Percentiles rank a stretch among this genome's conserved stretches.
These are phyloP conservation scores for Sternarchorhynchus goeldii DNA, from an alignment of 2,797 vertebrate species.

Conservation along the genomic window DNA sequence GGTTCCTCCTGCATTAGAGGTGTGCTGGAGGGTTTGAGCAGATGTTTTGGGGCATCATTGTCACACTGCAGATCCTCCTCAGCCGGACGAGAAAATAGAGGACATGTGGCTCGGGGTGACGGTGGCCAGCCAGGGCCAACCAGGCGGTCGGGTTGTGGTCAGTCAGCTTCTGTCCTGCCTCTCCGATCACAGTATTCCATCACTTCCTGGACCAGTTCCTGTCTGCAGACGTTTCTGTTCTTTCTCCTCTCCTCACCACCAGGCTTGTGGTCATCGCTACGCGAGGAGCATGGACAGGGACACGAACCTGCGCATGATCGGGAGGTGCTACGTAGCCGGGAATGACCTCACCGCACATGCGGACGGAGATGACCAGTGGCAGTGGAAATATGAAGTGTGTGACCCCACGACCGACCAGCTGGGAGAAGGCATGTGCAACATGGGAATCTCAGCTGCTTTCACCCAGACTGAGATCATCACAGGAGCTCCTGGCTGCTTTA, in stretches of 20 bases:
- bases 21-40: too few relatives aligned
- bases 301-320: conserved; percentile 84
- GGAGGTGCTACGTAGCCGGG: conserved; percentile 85
- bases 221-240: not conserved
- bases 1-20: too few relatives aligned
- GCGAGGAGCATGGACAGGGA: conserved; percentile 75
- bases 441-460: conserved; percentile 86
- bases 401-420: conserved; percentile 74
- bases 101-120: conserved; percentile 95
- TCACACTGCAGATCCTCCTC: conserved; percentile 50
- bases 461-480: conserved; percentile 76
- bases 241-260: conserved; percentile 49
- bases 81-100: conserved; percentile 73
- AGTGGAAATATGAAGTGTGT: conserved; percentile 85
- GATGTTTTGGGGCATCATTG: conserved; percentile 10
- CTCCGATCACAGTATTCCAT: not conserved
- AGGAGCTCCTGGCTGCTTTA: conserved; percentile 86
- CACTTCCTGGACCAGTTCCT: not conserved
- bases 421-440: conserved; percentile 84
- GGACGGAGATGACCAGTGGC: conserved; percentile 76
- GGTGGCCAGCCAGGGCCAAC: conserved; percentile 82
- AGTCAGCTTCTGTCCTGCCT: conserved; percentile 58
- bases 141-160: conserved; percentile 85
- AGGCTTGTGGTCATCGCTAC: conserved; percentile 91
- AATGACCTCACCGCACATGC: conserved; percentile 76